A percentile compares a stretch with the other conserved stretches of the same genome.
These are phyloP conservation scores for Pluvialis apricaria DNA, from an alignment of 2,113 vertebrate genomes.

Conservation along the genomic window DNA sequence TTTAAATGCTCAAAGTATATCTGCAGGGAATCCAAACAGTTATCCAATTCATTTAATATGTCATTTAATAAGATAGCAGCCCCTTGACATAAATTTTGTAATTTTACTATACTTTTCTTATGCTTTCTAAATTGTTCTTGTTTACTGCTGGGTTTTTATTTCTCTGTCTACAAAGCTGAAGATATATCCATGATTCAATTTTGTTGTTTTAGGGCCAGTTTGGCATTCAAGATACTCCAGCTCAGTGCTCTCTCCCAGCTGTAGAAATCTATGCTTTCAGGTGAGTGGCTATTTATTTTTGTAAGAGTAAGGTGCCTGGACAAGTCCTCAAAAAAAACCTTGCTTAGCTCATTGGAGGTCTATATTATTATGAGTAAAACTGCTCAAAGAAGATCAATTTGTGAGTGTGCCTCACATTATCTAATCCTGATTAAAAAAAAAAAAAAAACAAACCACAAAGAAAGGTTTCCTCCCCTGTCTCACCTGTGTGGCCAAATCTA, in stretches of 20 bases:
- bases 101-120: not conserved
- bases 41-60: not conserved
- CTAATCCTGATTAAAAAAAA: not conserved
- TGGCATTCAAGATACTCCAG: not conserved
- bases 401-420: not conserved
- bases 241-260: not conserved
- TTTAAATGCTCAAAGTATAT: not conserved
- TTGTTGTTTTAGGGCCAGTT: not conserved
- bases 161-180: not conserved
- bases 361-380: not conserved
- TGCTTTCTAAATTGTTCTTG: not conserved
- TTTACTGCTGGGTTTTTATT: not conserved
- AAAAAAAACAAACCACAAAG: not conserved
- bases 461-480: not conserved
- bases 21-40: not conserved
- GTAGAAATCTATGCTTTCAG: not conserved
- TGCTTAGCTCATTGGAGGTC: not conserved
- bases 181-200: not conserved
- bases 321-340: not conserved
- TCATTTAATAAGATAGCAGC: not conserved
- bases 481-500: not conserved
- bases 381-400: not conserved
- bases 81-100: not conserved
- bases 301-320: not conserved
- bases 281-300: not conserved